Evolutionary conservation across 2,888 invertebrate species (phyloP).

Genomic region (Euphydryas editha): DNA sequence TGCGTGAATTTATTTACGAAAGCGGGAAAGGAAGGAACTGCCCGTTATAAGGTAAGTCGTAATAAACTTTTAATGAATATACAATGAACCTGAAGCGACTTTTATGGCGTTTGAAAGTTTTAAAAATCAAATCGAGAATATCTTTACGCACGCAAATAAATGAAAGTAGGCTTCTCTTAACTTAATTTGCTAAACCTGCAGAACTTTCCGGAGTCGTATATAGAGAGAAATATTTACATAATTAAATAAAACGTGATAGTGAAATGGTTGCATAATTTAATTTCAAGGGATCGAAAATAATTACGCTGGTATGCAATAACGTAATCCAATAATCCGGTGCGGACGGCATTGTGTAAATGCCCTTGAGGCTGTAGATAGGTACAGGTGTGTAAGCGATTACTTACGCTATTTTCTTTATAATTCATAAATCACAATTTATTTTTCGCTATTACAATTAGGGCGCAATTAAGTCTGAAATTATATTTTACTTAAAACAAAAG

Average conservation of each 20-base stretch:
- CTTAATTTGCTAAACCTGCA: neutral
- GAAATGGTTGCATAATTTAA: conserved; percentile 22
- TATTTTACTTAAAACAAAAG: neutral
- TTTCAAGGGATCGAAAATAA: neutral
- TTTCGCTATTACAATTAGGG: neutral
- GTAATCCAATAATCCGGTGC: conserved; percentile 35
- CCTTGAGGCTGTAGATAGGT: conserved; percentile 29
- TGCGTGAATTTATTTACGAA: conserved; percentile 32
- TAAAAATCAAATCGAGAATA: conserved; percentile 13
- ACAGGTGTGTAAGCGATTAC: conserved; percentile 33
- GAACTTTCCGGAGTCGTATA: neutral
- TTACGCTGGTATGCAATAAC: conserved; percentile 27
- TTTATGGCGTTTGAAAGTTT: conserved; percentile 34
- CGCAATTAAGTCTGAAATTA: neutral
- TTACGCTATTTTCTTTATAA: conserved; percentile 26
- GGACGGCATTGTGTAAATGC: conserved; percentile 31
- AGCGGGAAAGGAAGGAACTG: conserved; percentile 38
- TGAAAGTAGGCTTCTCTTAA: conserved; percentile 37
- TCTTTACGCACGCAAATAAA: conserved; percentile 32
- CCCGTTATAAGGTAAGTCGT: conserved; percentile 50
- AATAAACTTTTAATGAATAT: conserved; percentile 8
- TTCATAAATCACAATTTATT: conserved; percentile 9
- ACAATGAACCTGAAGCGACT: conserved; percentile 8
- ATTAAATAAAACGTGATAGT: conserved; percentile 3
- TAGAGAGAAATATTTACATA: neutral